Evolutionary conservation across 2,888 invertebrate genomes (phyloP).

Genomic region (Rotaria sp.): DNA sequence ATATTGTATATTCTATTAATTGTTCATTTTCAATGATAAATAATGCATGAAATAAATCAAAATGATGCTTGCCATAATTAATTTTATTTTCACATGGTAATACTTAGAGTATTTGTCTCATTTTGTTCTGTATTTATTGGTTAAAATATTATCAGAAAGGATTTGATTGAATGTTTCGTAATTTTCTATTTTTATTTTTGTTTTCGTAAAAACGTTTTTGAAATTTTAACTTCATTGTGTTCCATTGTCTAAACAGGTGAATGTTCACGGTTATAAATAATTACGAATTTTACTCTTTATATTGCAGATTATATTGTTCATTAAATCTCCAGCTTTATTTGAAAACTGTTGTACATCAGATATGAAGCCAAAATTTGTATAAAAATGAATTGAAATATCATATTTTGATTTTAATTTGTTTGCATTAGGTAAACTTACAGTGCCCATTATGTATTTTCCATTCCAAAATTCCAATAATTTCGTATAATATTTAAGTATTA

Average conservation of each 20-base stretch:
- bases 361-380: constrained; percentile 43
- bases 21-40: background rate
- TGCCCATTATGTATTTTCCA: constrained; percentile 37
- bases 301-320: too few species aligned
- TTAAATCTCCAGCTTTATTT: too few species aligned
- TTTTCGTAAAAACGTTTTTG: too few species aligned
- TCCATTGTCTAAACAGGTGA: too few species aligned
- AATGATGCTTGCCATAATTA: too few species aligned
- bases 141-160: background rate
- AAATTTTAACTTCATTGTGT: too few species aligned
- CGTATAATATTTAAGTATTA: constrained; percentile 45
- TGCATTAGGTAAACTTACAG: too few species aligned
- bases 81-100: too few species aligned
- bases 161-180: background rate
- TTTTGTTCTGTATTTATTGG: background rate
- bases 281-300: too few species aligned
- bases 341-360: constrained; percentile 42
- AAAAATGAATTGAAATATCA: constrained; percentile 43
- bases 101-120: background rate
- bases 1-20: background rate
- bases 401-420: background rate
- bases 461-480: constrained; percentile 45
- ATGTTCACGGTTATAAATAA: background rate
- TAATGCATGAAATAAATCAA: background rate
- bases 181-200: too few species aligned